phyloP scores from a whole-genome alignment of 1,140 invertebrate genomes.

The Oscheius sp. region DNA sequence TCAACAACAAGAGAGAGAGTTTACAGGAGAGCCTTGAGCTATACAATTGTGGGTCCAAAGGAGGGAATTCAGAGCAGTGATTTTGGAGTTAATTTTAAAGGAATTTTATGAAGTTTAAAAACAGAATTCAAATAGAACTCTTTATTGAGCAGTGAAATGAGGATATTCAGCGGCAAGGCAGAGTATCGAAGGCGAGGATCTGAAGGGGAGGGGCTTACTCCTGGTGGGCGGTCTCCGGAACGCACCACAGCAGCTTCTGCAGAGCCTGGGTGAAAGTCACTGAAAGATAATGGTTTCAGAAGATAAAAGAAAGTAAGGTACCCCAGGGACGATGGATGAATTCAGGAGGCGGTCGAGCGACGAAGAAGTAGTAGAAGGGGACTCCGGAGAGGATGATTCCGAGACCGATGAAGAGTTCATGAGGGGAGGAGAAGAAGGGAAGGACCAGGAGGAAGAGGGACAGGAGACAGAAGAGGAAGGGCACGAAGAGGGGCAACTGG shows the following conservation, averaged over 20 bases:
- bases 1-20: too few relatives aligned
- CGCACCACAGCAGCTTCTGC: conserved; percentile 1
- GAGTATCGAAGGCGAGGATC: background rate
- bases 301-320: background rate
- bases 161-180: background rate
- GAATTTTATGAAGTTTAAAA: too few relatives aligned
- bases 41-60: too few relatives aligned
- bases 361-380: conserved; percentile 57
- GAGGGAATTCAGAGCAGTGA: too few relatives aligned
- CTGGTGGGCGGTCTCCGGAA: background rate
- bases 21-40: too few relatives aligned
- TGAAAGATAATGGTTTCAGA: background rate
- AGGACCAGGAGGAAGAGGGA: conserved; percentile 56
- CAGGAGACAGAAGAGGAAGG: conserved; percentile 50
- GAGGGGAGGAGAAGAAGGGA: conserved; percentile 50
- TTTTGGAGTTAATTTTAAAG: too few relatives aligned
- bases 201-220: background rate
- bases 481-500: conserved; percentile 48
- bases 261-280: background rate
- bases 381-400: conserved; percentile 51
- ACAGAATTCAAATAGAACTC: background rate
- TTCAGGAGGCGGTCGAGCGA: conserved; percentile 1
- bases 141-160: background rate
- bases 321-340: background rate
- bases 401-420: conserved; percentile 54